Conservation (phyloP, 2,113 vertebrate species). For the Tympanuchus pallidicinctus region DNA sequence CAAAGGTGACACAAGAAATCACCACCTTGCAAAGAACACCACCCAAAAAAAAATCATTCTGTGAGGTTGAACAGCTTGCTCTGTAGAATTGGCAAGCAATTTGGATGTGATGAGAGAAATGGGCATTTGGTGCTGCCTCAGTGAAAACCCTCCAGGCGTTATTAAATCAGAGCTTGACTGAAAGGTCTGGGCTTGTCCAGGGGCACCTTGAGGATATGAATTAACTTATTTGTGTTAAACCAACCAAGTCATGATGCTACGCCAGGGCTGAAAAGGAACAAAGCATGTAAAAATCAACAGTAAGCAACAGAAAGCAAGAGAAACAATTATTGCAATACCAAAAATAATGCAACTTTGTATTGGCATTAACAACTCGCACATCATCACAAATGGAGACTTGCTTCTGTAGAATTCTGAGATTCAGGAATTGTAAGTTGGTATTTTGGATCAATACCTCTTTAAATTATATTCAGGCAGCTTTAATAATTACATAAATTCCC, state of each 20-base stretch:
- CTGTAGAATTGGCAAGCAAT: neutral
- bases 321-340: neutral
- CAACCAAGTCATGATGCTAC: neutral
- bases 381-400: fast-evolving
- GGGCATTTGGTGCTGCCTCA: conserved; percentile 19
- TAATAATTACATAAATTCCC: neutral
- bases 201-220: neutral
- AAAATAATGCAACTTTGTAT: fast-evolving
- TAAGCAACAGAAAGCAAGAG: neutral
- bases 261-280: neutral
- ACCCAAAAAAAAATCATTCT: neutral
- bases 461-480: neutral
- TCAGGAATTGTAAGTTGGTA: neutral
- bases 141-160: neutral
- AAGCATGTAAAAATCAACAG: neutral
- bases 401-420: neutral
- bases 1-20: neutral
- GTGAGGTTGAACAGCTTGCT: neutral
- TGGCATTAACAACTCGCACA: too few species aligned
- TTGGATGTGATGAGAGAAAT: neutral
- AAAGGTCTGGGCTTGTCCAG: neutral
- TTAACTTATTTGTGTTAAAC: neutral
- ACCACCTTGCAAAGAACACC: neutral
- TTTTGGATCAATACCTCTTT: neutral
- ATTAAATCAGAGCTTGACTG: conserved; percentile 32